A percentile compares a stretch with the other conserved stretches of the same genome.
These are phyloP conservation scores for Selenia dentaria DNA, from an alignment of 2,888 invertebrate genomes.

Conservation along the genomic window DNA sequence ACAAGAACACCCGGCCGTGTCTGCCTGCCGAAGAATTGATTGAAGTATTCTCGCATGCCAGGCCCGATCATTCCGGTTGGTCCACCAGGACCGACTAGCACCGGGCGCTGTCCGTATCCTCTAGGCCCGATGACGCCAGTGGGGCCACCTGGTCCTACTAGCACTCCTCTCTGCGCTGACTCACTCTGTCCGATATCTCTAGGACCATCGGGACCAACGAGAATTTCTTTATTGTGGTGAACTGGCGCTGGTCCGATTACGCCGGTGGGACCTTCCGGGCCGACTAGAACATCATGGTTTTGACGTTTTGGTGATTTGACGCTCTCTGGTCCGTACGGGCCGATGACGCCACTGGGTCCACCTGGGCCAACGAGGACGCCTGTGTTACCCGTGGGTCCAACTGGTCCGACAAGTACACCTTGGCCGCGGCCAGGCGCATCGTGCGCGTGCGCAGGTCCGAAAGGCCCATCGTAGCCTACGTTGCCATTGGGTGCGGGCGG, in stretches of 20 bases:
- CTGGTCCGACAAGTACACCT: constrained; percentile 44
- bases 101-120: constrained; percentile 36
- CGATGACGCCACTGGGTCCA: constrained; percentile 40
- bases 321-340: constrained; percentile 11
- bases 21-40: constrained; percentile 43
- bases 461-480: constrained; percentile 24
- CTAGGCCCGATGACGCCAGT: constrained; percentile 48
- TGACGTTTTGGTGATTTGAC: constrained; percentile 19
- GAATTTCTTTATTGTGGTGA: constrained; percentile 14
- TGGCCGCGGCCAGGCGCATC: constrained; percentile 30
- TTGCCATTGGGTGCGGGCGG: constrained; percentile 40
- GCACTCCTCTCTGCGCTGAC: constrained; percentile 53
- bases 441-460: constrained; percentile 37
- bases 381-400: constrained; percentile 41
- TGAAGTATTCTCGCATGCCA: constrained; percentile 26
- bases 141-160: constrained; percentile 75
- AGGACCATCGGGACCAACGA: constrained; percentile 60
- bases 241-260: constrained; percentile 34
- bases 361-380: constrained; percentile 44
- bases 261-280: constrained; percentile 63
- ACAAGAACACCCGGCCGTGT: constrained; percentile 53
- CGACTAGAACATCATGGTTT: constrained; percentile 59
- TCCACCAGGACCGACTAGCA: constrained; percentile 76
- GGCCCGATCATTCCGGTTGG: constrained; percentile 55
- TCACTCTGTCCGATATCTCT: constrained; percentile 33